Evolutionary conservation across 2,113 vertebrate species (phyloP).

Genomic region (Synodontis membranacea): DNA sequence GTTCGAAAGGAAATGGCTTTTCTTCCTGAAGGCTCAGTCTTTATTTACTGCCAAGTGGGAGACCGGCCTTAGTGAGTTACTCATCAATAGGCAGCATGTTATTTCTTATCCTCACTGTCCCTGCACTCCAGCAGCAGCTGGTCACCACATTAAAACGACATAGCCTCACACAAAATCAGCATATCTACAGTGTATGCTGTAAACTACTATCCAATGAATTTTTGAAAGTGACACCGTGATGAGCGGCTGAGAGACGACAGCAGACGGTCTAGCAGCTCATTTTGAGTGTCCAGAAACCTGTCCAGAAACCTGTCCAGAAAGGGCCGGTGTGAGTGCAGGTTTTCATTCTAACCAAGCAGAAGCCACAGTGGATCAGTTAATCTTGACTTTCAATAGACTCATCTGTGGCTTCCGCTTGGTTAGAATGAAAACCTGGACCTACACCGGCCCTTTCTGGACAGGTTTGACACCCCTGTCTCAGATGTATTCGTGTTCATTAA

Average conservation of each 20-base stretch:
- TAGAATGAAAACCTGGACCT: no score
- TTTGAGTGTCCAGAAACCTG: no score
- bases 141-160: neutral
- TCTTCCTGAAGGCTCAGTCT: conserved; percentile 83
- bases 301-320: no score
- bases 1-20: conserved; percentile 81
- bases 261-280: neutral
- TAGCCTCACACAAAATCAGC: neutral
- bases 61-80: conserved; percentile 86
- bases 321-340: no score
- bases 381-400: no score
- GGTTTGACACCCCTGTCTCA: no score
- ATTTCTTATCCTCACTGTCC: neutral
- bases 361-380: no score
- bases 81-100: neutral
- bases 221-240: neutral
- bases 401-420: neutral
- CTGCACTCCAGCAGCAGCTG: no score
- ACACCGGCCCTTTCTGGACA: no score
- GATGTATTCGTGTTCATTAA: no score
- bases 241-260: neutral
- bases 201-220: neutral
- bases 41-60: conserved; percentile 97
- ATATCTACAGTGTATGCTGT: no score
- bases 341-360: no score